A percentile compares a stretch with the other conserved stretches of the same genome.
Evolutionary conservation across 2,113 vertebrate genomes (phyloP).

Genomic region (Esox niger): DNA sequence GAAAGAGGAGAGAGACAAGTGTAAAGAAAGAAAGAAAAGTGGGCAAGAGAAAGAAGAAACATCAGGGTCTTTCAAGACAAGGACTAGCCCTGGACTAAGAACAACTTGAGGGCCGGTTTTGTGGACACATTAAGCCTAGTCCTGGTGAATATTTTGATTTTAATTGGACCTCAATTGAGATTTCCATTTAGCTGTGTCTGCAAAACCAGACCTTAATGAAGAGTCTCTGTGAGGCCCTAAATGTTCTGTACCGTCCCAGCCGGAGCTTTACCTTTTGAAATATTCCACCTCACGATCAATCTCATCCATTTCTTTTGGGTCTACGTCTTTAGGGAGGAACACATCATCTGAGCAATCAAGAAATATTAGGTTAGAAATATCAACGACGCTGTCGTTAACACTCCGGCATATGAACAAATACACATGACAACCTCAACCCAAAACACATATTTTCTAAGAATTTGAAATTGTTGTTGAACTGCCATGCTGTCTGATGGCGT

Average conservation of each 20-base stretch:
- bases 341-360: slow-evolving; percentile 82
- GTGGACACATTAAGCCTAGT: background rate
- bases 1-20: background rate
- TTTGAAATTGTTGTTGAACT: no score
- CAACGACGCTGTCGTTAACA: background rate
- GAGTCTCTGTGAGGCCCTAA: no score
- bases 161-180: no score
- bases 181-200: no score
- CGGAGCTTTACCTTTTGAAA: slow-evolving; percentile 85
- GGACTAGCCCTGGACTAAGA: background rate
- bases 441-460: no score
- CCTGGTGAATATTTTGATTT: no score
- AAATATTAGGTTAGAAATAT: background rate
- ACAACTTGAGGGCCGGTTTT: background rate
- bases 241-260: background rate
- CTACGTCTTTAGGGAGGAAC: slow-evolving; percentile 96
- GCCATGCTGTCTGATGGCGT: no score
- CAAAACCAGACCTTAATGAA: no score
- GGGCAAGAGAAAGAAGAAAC: no score
- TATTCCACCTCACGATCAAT: slow-evolving; percentile 98
- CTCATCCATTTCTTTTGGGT: slow-evolving; percentile 94
- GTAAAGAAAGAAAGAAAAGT: background rate
- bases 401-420: background rate
- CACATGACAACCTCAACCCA: background rate
- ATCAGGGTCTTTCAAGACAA: background rate